Conservation (phyloP, 2,797 vertebrate genomes). For the Acanthurus leucopareius region DNA sequence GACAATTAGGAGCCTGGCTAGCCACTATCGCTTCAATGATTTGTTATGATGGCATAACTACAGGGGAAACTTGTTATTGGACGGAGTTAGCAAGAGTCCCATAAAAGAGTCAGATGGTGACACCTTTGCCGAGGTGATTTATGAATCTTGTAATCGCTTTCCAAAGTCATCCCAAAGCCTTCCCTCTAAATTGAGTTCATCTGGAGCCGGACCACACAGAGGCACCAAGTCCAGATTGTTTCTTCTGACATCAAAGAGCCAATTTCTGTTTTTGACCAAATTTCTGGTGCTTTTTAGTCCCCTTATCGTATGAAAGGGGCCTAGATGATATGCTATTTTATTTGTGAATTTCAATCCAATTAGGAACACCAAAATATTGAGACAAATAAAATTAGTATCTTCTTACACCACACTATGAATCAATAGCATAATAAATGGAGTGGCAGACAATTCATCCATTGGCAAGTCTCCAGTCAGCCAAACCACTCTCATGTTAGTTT, state of each 20-base stretch:
- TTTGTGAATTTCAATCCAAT: constrained; percentile 81
- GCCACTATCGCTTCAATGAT: constrained; percentile 83
- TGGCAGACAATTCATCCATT: constrained; percentile 65
- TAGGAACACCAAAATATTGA: constrained; percentile 77
- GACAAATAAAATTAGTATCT: constrained; percentile 77
- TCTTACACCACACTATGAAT: constrained; percentile 65
- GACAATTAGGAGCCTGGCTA: constrained; percentile 85
- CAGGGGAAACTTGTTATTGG: constrained; percentile 88
- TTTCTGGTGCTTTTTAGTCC: constrained; percentile 79
- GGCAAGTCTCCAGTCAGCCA: constrained; percentile 71
- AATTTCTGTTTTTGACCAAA: constrained; percentile 84
- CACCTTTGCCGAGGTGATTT: constrained; percentile 86
- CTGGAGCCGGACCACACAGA: constrained; percentile 83
- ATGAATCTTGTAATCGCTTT: constrained; percentile 83
- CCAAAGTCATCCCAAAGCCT: constrained; percentile 85
- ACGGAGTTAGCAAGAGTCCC: constrained; percentile 82
- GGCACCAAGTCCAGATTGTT: constrained; percentile 81
- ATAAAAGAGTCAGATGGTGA: constrained; percentile 87
- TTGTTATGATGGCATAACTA: constrained; percentile 87
- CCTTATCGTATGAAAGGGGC: constrained; percentile 73
- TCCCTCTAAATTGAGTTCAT: constrained; percentile 85
- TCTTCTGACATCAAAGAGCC: constrained; percentile 83
- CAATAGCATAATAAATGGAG: constrained; percentile 73
- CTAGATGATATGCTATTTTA: constrained; percentile 77
- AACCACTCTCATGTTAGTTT: constrained; percentile 71